Evolutionary conservation across 2,113 vertebrate genomes (phyloP), one percentile per base, ranked within the genome.

Genomic region (Alligator mississippiensis): DNA sequence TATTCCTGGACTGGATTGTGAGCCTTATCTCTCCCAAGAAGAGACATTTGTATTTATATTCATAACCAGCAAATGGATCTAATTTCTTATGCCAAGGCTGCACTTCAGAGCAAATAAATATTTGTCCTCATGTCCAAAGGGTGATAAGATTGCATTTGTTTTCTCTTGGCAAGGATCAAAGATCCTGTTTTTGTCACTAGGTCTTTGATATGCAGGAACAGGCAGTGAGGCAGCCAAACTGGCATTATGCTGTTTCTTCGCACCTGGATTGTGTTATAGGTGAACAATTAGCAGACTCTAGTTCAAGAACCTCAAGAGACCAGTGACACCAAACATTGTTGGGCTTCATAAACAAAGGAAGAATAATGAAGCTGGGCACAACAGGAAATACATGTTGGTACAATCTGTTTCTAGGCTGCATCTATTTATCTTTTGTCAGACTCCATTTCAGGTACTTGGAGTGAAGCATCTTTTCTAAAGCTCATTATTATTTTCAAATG

Each of bases 131-230:
- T 84, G 77, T 90, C 63, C 84, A 82, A 86, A 74, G 89, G 91
- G 90, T 77, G 93, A 84, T 82, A 90, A 95, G 88, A 92, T 70
- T 75, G 38, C 68, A 87, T 94, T 62, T 96, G 83, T 91, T 82
- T 96, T 95, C 79, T 91, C 17, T 85, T 93, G 92, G 82, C 89
- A 95, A 87, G 87, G 84, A 81, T 88, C 81, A 87, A 82, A 75
- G 66, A 78, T 77, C 77, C 82, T 80, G 70, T 90, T 94, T 95
- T 83, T 95, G 28, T 90, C 74, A 83, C 80, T 27, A 80, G 55
- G 63, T 87, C 74, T 93, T 93, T 96, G 90, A 75, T 87, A 83
- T 92, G 92, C 93, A 95, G 87, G 14, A 83, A 25, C 89, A 82
- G 57, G 79, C 87, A 61, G 13, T 13, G 82, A 57, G 82, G 25